Conservation (phyloP, 1,140 invertebrate genomes). For the Amyelois transitella region DNA sequence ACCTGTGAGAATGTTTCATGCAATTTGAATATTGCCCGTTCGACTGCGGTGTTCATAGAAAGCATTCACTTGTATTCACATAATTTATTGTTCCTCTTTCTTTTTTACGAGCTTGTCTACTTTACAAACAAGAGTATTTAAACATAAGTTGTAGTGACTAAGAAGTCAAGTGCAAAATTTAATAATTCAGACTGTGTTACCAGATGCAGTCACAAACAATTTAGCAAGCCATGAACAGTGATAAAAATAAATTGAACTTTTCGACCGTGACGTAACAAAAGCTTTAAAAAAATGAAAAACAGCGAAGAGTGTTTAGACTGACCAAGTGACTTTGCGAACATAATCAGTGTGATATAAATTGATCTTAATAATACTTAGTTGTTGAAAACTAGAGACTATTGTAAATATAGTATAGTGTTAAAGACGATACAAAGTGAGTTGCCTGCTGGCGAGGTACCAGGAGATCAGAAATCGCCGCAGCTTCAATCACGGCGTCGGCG, state of each 20-base stretch:
- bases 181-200: constrained; percentile 16
- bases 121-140: too few relatives aligned
- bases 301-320: constrained; percentile 70
- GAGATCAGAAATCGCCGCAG: constrained; percentile 36
- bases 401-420: constrained; percentile 1
- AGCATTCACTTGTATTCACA: constrained; percentile 32
- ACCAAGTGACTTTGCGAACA: constrained; percentile 16
- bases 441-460: constrained; percentile 15
- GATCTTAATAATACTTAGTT: constrained; percentile 52
- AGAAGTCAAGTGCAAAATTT: constrained; percentile 36
- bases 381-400: constrained; percentile 11
- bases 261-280: constrained; percentile 52
- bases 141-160: too few relatives aligned
- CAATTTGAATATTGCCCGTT: constrained; percentile 42
- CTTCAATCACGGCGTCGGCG: constrained; percentile 44
- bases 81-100: constrained; percentile 31
- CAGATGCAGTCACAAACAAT: constrained; percentile 21
- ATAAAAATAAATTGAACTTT: constrained; percentile 33
- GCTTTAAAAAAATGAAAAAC: constrained; percentile 66
- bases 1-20: constrained; percentile 62
- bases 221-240: constrained; percentile 43
- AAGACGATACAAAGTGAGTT: constrained; percentile 26
- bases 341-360: constrained; percentile 66
- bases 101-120: constrained; percentile 18
- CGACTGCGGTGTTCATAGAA: constrained; percentile 15